These are phyloP conservation scores for Epsilonema sp. DNA, from an alignment of 2,888 invertebrate species.

Conservation along the genomic window DNA sequence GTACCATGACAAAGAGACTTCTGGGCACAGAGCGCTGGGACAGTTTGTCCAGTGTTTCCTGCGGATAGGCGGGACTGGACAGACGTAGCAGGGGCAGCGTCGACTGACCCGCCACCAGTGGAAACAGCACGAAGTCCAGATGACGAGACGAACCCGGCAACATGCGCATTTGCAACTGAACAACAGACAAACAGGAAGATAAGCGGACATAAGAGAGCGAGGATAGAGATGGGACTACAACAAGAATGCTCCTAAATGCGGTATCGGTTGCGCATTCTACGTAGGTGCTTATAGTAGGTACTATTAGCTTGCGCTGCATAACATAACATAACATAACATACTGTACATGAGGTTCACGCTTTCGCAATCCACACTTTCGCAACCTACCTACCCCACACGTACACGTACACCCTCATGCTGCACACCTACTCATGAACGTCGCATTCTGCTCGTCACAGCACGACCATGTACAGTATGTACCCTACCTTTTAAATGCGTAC, in stretches of 20 bases:
- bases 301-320: neutral
- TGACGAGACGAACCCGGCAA: neutral
- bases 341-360: too few relatives aligned
- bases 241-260: neutral
- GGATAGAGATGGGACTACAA: too few relatives aligned
- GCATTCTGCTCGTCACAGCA: too few relatives aligned
- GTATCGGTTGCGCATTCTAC: neutral
- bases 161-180: conserved; percentile 4
- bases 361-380: too few relatives aligned
- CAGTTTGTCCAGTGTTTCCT: conserved; percentile 6
- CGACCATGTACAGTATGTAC: too few relatives aligned
- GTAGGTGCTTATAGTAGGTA: neutral
- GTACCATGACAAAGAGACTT: conserved; percentile 7
- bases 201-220: neutral
- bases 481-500: too few relatives aligned
- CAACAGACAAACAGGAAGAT: neutral
- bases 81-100: conserved; percentile 4
- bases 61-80: neutral
- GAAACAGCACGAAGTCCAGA: conserved; percentile 6
- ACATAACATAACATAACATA: neutral
- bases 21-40: conserved; percentile 7
- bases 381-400: too few relatives aligned
- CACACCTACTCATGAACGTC: too few relatives aligned
- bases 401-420: too few relatives aligned
- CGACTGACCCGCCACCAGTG: conserved; percentile 6